A percentile compares a stretch with the other conserved stretches of the same genome.
phyloP scores from a whole-genome alignment of 1,140 invertebrate genomes.

The Onthophagus taurus region DNA sequence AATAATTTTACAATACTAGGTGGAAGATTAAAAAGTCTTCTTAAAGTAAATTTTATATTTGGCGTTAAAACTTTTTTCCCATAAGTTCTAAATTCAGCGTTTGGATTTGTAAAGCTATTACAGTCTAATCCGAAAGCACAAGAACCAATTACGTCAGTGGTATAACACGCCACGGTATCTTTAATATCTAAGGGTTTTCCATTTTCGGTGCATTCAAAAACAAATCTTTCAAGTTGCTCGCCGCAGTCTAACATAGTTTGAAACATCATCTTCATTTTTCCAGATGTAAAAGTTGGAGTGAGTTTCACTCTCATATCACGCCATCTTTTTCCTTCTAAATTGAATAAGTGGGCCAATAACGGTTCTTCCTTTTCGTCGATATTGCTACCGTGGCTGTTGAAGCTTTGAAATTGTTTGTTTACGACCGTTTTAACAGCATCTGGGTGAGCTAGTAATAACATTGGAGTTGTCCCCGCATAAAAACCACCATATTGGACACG shows the following conservation, averaged over 20 bases:
- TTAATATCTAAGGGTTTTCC: conserved; percentile 1
- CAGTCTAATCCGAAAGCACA: conserved; percentile 53
- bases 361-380: conserved; percentile 38
- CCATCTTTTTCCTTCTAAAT: conserved; percentile 40
- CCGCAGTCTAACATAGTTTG: conserved; percentile 14
- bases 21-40: conserved; percentile 18
- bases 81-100: conserved; percentile 41
- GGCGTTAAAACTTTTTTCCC: conserved; percentile 1
- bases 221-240: conserved; percentile 30
- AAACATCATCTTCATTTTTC: conserved; percentile 42
- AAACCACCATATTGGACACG: no score
- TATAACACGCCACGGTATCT: conserved; percentile 47
- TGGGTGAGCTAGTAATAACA: no score
- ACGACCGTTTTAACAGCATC: no score
- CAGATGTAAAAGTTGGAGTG: conserved; percentile 43
- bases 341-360: conserved; percentile 40
- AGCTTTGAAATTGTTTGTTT: no score
- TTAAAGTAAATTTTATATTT: conserved; percentile 23
- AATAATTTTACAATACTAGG: conserved; percentile 13
- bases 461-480: no score
- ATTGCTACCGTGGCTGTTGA: conserved; percentile 31
- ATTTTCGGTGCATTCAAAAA: background rate
- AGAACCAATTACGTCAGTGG: conserved; percentile 52
- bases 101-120: conserved; percentile 42
- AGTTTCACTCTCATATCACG: conserved; percentile 38